phyloP scores from a whole-genome alignment of 1,140 invertebrate species.

The Periplaneta americana region DNA sequence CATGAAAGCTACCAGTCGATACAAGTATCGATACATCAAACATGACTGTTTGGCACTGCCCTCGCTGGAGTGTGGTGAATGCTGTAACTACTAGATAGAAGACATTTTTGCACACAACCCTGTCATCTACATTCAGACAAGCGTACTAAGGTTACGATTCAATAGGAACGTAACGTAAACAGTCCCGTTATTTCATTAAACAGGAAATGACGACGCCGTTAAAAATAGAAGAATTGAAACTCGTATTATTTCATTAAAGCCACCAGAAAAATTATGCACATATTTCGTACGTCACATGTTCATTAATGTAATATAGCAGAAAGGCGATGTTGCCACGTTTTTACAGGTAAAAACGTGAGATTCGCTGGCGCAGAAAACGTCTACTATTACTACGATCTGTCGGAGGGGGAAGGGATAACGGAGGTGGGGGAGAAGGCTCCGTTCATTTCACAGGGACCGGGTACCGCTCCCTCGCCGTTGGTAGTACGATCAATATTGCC shows the following conservation, averaged over 20 bases:
- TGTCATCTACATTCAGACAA: too few species aligned
- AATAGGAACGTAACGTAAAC: neutral
- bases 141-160: neutral
- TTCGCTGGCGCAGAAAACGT: neutral
- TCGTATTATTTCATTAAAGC: neutral
- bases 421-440: neutral
- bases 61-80: neutral
- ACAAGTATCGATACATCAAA: too few species aligned
- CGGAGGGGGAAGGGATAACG: neutral
- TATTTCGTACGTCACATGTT: neutral
- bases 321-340: neutral
- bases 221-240: neutral
- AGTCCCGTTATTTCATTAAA: neutral
- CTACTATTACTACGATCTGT: neutral
- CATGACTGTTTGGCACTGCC: neutral
- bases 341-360: neutral
- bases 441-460: neutral
- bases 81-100: neutral
- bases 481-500: neutral
- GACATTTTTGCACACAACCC: neutral
- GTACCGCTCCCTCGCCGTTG: neutral
- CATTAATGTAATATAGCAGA: neutral
- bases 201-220: too few species aligned
- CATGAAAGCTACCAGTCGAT: too few species aligned
- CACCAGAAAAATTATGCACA: neutral